Conservation (phyloP, 2,888 invertebrate genomes). For the Pollenia angustigena region DNA sequence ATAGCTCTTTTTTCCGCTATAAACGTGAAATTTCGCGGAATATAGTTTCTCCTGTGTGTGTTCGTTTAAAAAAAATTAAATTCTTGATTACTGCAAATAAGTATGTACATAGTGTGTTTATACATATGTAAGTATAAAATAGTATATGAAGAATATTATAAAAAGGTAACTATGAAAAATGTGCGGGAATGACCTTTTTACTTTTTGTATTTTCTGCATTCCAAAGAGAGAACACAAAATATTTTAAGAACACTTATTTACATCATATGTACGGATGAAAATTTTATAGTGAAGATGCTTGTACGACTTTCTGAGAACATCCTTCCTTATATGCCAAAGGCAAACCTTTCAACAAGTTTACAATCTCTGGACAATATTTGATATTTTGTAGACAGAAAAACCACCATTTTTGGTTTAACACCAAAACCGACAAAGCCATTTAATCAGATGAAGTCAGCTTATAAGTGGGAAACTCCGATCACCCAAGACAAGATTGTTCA, state of each 20-base stretch:
- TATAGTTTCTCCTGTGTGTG: background rate
- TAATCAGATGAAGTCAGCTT: background rate
- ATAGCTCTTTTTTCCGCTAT: slow-evolving; percentile 2
- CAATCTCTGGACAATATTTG: background rate
- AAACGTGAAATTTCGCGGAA: background rate
- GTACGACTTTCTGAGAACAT: background rate
- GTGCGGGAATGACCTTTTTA: background rate
- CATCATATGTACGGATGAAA: background rate
- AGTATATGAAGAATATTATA: no score
- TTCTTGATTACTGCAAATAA: no score
- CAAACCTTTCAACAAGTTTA: background rate
- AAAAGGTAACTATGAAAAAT: background rate
- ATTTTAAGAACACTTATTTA: background rate
- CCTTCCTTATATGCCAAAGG: background rate
- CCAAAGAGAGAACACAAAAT: no score
- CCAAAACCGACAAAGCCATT: background rate
- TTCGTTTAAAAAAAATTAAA: background rate
- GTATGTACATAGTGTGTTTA: no score
- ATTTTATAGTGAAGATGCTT: background rate
- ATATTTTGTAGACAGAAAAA: slow-evolving; percentile 13
- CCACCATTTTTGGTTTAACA: slow-evolving; percentile 7
- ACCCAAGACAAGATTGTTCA: background rate
- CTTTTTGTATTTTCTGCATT: background rate
- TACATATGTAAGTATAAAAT: no score
- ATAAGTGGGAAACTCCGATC: background rate